Evolutionary conservation across 2,113 vertebrate species (phyloP), one percentile per base, ranked within the genome.

Genomic region (Gasterosteus nipponicus): DNA sequence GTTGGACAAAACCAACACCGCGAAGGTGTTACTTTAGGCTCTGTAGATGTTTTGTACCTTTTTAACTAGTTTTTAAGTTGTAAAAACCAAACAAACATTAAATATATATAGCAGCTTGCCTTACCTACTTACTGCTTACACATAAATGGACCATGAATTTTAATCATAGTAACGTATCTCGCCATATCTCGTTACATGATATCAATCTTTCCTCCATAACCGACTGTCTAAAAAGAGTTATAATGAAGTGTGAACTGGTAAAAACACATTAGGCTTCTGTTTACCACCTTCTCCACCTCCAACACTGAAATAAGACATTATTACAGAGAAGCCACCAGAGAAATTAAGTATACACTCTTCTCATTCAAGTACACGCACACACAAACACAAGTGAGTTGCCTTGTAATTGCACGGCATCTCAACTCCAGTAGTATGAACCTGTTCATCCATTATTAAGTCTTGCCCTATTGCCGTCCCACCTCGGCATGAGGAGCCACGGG

Each of bases 371-470:
- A 54, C 53, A 67, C 63, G n/a, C 35, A 60, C 44, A 60, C 64
- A 56, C 57, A 51, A 60, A 70, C 26, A 39, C 62, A 31, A 11
- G 12, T 49, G 35, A 69, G 79, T 89, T 88, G 81, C 88, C 59
- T 83, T 76, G 90, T 84, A 92, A 90, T 84, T 67, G 62, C 26
- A 42, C 44, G 71, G 54, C 53, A 68, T 62, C 75, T 60, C 5
- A 54, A 65, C 68, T 75, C 41, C 53, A 65, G 54, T 63, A 59
- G 75, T 64, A 69, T 18, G 3, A 82, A 73, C 61, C 57, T 78
- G 58, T 70, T 80, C 73, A 88, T 86, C 39, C 46, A 91, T 90
- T 87, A 87, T 87, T 89, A 59, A 87, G 73, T 69, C 31, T 65
- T 10, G 11, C 9, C 16, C 58, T 60, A 4, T 8, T 57, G 70